Conservation (phyloP, 2,888 invertebrate species). For the Polietes domitor region DNA sequence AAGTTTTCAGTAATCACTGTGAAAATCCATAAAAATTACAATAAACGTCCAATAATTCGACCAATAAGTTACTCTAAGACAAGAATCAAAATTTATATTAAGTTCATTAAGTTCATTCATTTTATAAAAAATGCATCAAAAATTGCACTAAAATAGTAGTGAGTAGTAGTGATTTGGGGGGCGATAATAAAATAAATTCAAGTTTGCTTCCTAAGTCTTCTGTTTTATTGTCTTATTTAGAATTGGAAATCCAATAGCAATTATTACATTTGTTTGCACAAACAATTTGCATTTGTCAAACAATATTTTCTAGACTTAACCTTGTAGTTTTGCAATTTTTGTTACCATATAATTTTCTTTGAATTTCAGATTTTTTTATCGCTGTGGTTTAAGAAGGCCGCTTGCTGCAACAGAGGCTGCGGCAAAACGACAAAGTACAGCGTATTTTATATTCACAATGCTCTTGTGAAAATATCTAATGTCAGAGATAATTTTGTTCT, state of each 20-base stretch:
- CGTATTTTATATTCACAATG: not conserved
- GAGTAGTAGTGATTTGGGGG: no score
- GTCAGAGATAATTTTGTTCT: conserved; percentile 47
- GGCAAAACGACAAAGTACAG: not conserved
- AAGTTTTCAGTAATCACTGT: no score
- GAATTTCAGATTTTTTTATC: not conserved
- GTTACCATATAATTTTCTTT: conserved; percentile 19
- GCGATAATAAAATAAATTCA: not conserved
- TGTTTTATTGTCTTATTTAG: conserved; percentile 29
- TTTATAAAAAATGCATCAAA: no score
- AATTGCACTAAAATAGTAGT: no score
- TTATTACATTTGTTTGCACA: not conserved
- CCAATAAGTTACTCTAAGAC: no score
- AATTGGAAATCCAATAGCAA: not conserved
- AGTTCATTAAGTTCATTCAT: no score
- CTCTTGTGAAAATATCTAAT: conserved; percentile 42
- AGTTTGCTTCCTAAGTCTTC: conserved; percentile 47
- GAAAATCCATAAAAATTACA: no score
- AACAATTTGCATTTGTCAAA: not conserved
- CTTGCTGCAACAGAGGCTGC: not conserved
- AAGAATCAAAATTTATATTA: no score
- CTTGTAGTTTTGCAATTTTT: not conserved
- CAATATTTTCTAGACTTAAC: not conserved
- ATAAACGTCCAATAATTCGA: no score
- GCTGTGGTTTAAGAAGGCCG: not conserved